phyloP scores from a whole-genome alignment of 2,113 vertebrate genomes.

The Forbesichthys papilliferus region DNA sequence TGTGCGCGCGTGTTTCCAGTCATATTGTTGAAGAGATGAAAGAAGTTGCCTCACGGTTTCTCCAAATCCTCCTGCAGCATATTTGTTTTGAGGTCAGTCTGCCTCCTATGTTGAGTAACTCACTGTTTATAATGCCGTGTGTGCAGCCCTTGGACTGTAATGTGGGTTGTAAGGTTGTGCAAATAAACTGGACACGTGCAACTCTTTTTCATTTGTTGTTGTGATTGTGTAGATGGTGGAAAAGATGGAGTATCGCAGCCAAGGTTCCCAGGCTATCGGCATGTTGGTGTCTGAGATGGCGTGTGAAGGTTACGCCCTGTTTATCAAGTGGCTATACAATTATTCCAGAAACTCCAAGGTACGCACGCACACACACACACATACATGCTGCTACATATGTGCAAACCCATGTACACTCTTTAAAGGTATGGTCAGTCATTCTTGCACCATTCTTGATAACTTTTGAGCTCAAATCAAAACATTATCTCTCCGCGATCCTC shows the following conservation, averaged over 20 bases:
- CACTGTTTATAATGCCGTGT: not conserved
- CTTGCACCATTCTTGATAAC: no score
- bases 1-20: constrained; percentile 62
- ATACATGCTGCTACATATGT: not conserved
- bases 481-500: no score
- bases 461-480: no score
- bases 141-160: not conserved
- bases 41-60: constrained; percentile 75
- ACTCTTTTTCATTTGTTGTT: constrained; percentile 3
- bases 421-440: no score
- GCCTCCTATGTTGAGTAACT: not conserved
- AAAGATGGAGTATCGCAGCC: constrained; percentile 84
- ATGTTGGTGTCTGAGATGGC: constrained; percentile 79
- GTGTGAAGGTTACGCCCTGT: constrained; percentile 77
- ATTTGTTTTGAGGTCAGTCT: constrained; percentile 87
- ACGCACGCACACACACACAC: not conserved
- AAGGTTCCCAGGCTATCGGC: constrained; percentile 82
- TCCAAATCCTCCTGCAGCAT: constrained; percentile 87
- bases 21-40: constrained; percentile 83
- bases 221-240: constrained; percentile 84
- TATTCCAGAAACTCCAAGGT: constrained; percentile 85
- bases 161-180: no score
- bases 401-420: no score
- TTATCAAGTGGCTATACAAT: constrained; percentile 85
- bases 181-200: no score